Conservation (phyloP, 2,797 vertebrate species). For the Trachurus trachurus region DNA sequence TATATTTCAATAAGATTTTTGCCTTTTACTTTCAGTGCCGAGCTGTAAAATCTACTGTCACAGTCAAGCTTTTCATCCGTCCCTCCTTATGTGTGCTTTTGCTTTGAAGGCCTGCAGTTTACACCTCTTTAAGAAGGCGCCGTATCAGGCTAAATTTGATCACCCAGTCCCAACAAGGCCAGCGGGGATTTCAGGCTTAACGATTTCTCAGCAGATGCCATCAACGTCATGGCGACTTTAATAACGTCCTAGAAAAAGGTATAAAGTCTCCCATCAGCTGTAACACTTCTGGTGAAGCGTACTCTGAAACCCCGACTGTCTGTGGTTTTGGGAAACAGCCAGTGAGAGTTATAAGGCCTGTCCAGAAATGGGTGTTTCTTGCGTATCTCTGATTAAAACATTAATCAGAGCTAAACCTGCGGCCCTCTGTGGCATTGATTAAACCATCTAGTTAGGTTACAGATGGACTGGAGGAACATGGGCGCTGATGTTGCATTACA, state of each 20-base stretch:
- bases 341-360: constrained; percentile 46
- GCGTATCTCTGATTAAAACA: constrained; percentile 74
- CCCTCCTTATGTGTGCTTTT: constrained; percentile 24
- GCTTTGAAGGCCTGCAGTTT: not conserved
- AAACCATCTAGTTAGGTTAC: constrained; percentile 69
- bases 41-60: constrained; percentile 42
- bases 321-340: constrained; percentile 20
- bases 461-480: constrained; percentile 50
- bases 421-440: constrained; percentile 71
- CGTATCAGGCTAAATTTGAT: not conserved
- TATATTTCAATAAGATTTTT: constrained; percentile 36
- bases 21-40: constrained; percentile 28
- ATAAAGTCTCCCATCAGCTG: not conserved
- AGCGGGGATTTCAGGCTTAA: not conserved
- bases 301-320: constrained; percentile 5
- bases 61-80: constrained; percentile 36
- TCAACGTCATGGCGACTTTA: not conserved
- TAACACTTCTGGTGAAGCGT: constrained; percentile 1
- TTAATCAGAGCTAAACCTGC: constrained; percentile 73
- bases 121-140: constrained; percentile 1
- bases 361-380: constrained; percentile 50
- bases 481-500: constrained; percentile 59
- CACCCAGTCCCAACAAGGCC: not conserved
- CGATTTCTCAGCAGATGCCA: not conserved
- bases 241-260: no score